Percentiles rank a stretch among this genome's conserved stretches.
phyloP scores from a whole-genome alignment of 2,113 vertebrate species.

The Nothocercus julius region DNA sequence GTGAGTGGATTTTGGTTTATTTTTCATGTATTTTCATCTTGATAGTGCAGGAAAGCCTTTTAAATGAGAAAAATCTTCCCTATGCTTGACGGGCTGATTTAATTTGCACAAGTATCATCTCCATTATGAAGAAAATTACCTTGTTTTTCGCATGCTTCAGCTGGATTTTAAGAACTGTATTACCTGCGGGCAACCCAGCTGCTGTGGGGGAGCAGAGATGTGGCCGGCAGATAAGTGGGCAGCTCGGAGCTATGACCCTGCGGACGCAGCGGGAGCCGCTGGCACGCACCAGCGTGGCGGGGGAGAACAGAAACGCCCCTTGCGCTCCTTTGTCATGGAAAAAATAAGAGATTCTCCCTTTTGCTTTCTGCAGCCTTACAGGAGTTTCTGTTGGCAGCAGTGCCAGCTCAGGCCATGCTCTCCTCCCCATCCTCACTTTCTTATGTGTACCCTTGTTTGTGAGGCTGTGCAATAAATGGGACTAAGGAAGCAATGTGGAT shows the following conservation, averaged over 20 bases:
- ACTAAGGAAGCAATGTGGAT: not conserved
- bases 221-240: not conserved
- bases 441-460: not conserved
- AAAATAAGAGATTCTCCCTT: not conserved
- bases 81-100: not conserved
- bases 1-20: not conserved
- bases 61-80: not conserved
- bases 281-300: not conserved
- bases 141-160: not conserved
- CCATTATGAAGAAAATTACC: not conserved
- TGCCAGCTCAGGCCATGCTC: not conserved
- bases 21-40: not conserved
- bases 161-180: not conserved
- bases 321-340: not conserved
- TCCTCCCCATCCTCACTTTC: not conserved
- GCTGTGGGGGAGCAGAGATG: not conserved
- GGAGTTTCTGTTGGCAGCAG: not conserved
- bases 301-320: not conserved
- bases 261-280: accelerated
- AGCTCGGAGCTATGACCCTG: not conserved
- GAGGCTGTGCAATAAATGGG: not conserved
- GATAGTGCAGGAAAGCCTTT: not conserved
- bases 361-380: not conserved
- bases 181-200: not conserved
- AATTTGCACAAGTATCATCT: not conserved